These are phyloP conservation scores for Lepus timidus DNA, from an alignment of 2,113 vertebrate genomes.

Conservation along the genomic window DNA sequence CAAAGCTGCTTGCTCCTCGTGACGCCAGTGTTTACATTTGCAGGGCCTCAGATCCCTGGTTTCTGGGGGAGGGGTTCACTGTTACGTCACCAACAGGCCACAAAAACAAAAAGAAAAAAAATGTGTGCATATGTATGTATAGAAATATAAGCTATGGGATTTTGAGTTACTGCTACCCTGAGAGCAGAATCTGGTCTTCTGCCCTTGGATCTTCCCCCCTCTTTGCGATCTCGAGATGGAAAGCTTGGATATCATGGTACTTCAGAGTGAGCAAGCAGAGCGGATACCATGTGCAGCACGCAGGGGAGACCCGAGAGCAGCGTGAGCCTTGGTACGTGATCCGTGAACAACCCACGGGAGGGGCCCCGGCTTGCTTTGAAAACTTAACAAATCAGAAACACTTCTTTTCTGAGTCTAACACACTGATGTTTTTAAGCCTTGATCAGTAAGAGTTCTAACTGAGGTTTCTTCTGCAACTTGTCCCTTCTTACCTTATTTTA, in stretches of 20 bases:
- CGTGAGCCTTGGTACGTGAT: neutral
- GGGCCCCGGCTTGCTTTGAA: constrained; percentile 72
- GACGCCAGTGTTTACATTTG: constrained; percentile 84
- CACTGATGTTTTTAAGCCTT: constrained; percentile 79
- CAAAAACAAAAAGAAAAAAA: constrained; percentile 23
- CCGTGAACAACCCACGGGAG: neutral
- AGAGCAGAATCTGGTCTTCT: constrained; percentile 2
- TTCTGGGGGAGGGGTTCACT: constrained; percentile 64
- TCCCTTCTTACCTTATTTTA: constrained; percentile 63
- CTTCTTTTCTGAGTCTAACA: constrained; percentile 70
- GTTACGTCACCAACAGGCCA: constrained; percentile 62
- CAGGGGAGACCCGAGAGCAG: neutral
- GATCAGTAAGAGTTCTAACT: constrained; percentile 61
- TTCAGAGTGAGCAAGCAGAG: constrained; percentile 34
- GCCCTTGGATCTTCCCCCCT: neutral
- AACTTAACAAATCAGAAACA: constrained; percentile 50
- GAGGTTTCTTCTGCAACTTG: constrained; percentile 67
- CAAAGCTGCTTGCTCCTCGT: neutral
- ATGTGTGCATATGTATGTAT: neutral
- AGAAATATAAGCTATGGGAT: constrained; percentile 74
- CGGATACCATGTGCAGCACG: neutral
- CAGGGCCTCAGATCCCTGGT: constrained; percentile 76
- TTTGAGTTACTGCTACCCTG: constrained; percentile 59
- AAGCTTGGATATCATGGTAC: constrained; percentile 5
- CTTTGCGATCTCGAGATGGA: constrained; percentile 3